Percentiles rank a stretch among this genome's conserved stretches.
Evolutionary conservation across 2,797 vertebrate species (phyloP).

Genomic region (Botia kubotai): DNA sequence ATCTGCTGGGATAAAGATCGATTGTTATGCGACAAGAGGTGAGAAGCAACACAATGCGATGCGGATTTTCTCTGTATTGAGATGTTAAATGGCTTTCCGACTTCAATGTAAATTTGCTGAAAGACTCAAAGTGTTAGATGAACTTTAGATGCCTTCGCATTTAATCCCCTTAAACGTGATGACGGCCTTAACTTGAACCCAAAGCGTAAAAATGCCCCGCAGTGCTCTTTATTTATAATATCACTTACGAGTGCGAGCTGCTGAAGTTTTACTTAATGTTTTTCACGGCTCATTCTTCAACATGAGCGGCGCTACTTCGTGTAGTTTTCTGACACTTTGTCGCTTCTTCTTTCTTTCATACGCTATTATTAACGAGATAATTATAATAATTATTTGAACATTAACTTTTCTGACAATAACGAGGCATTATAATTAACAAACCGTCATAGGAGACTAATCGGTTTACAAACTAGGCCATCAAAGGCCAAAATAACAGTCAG

Average conservation of each 20-base stretch:
- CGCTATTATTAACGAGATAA: neutral
- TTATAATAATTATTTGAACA: neutral
- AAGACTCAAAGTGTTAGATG: constrained; percentile 81
- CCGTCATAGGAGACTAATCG: neutral
- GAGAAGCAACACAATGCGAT: constrained; percentile 60
- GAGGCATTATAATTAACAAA: neutral
- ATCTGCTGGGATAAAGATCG: constrained; percentile 52
- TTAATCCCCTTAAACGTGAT: constrained; percentile 80
- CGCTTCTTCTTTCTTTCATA: neutral
- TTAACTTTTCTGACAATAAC: neutral
- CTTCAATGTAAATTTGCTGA: constrained; percentile 78
- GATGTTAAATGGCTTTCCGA: constrained; percentile 82
- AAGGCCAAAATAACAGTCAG: neutral
- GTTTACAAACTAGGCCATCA: neutral
- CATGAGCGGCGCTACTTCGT: neutral
- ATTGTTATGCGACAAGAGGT: constrained; percentile 60
- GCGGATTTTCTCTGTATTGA: constrained; percentile 72
- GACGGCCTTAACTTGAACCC: constrained; percentile 83
- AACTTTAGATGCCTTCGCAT: constrained; percentile 73
- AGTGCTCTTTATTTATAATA: constrained; percentile 78
- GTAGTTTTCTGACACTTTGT: neutral
- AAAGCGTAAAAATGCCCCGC: constrained; percentile 80
- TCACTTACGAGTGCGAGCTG: constrained; percentile 78
- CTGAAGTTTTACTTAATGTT: constrained; percentile 74
- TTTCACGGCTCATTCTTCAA: neutral